Conservation (phyloP, 2,113 vertebrate species). For the Stictonetta naevosa region DNA sequence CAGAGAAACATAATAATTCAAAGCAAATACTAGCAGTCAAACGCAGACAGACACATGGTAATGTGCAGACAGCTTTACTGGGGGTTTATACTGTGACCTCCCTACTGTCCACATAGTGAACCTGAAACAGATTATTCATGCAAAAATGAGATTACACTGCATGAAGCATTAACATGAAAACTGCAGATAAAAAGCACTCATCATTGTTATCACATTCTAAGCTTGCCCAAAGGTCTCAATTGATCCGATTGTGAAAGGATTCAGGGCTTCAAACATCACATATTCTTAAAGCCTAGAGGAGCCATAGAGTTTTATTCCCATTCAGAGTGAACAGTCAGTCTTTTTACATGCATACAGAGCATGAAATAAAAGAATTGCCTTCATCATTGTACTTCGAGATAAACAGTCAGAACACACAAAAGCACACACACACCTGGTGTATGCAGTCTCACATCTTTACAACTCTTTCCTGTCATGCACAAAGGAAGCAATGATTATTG, state of each 20-base stretch:
- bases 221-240: background rate
- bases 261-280: background rate
- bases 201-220: background rate
- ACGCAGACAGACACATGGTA: background rate
- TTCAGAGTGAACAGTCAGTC: background rate
- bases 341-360: background rate
- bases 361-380: background rate
- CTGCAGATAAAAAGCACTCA: fast-evolving
- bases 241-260: background rate
- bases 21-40: background rate
- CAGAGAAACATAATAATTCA: background rate
- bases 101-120: background rate
- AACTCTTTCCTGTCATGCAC: background rate
- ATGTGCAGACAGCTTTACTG: background rate
- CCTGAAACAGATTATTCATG: background rate
- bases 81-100: background rate
- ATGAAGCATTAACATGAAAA: background rate
- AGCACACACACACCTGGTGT: background rate
- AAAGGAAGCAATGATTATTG: background rate
- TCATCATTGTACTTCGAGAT: background rate
- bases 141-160: background rate
- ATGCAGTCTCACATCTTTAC: background rate
- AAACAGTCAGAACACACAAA: background rate
- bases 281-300: background rate
- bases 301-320: background rate